Percentiles rank a stretch among this genome's conserved stretches.
These are phyloP conservation scores for Geococcyx californianus DNA, from an alignment of 2,113 vertebrate species.

Conservation along the genomic window DNA sequence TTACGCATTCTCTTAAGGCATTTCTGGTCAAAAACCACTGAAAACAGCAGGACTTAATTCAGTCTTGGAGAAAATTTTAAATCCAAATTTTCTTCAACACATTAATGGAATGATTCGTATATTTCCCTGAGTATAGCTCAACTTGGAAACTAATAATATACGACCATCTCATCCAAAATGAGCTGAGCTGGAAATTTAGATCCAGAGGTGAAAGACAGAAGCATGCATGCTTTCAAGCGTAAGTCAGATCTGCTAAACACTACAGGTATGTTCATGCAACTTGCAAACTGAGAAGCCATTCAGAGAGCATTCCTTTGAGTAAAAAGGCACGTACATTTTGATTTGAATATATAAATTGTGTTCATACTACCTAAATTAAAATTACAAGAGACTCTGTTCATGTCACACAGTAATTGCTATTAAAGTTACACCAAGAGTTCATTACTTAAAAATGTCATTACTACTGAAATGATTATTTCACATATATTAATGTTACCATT, in stretches of 20 bases:
- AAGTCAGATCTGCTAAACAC: background rate
- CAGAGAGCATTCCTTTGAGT: background rate
- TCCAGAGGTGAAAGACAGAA: background rate
- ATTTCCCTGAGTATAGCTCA: background rate
- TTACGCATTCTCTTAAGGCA: constrained; percentile 22
- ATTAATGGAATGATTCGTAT: background rate
- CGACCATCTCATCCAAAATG: background rate
- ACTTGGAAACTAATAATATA: background rate
- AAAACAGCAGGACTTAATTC: constrained; percentile 14
- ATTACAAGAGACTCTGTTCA: background rate
- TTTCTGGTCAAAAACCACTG: background rate
- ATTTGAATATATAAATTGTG: background rate
- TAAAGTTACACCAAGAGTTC: background rate
- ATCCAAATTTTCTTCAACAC: background rate
- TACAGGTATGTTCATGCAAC: background rate
- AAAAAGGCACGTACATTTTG: background rate
- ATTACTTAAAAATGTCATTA: background rate
- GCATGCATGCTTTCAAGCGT: background rate
- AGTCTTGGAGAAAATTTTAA: constrained; percentile 15
- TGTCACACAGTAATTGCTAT: background rate
- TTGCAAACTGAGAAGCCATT: constrained; percentile 18
- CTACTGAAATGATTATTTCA: background rate
- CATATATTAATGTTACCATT: background rate
- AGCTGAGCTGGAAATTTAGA: background rate
- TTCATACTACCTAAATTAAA: background rate